Evolutionary conservation across 2,888 invertebrate species (phyloP).

Genomic region (Eudemis profundana): DNA sequence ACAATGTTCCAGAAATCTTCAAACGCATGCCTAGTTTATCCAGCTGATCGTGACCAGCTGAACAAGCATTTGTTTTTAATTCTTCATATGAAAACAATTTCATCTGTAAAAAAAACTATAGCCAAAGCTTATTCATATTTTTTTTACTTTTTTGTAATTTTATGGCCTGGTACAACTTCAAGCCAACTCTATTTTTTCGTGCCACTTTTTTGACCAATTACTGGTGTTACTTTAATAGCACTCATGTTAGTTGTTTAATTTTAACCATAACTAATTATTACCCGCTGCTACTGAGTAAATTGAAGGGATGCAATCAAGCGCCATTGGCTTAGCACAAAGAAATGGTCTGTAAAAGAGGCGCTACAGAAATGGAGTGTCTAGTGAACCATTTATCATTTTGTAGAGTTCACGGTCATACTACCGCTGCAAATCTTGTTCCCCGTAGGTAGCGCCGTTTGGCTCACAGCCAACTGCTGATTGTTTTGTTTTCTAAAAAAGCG

Average conservation of each 20-base stretch:
- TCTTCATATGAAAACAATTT: too few relatives aligned
- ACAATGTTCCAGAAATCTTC: constrained; percentile 11
- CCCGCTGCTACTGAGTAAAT: constrained; percentile 11
- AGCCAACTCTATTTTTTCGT: too few relatives aligned
- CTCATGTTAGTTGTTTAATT: constrained; percentile 6
- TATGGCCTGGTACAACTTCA: too few relatives aligned
- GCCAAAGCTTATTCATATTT: too few relatives aligned
- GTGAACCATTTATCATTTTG: constrained; percentile 39
- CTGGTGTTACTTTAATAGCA: not conserved
- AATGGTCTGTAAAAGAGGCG: constrained; percentile 7
- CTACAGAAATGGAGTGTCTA: constrained; percentile 14
- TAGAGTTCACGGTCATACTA: constrained; percentile 36
- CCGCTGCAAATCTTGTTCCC: constrained; percentile 51
- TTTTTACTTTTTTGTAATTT: too few relatives aligned
- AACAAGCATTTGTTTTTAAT: too few relatives aligned
- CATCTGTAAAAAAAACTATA: too few relatives aligned
- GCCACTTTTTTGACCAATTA: too few relatives aligned
- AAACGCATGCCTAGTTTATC: too few relatives aligned
- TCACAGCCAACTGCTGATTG: constrained; percentile 43
- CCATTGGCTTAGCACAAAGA: constrained; percentile 12
- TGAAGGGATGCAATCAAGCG: constrained; percentile 18
- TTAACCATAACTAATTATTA: constrained; percentile 8
- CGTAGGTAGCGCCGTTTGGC: constrained; percentile 53
- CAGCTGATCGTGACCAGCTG: too few relatives aligned
- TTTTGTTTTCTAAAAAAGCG: constrained; percentile 41